Conservation (phyloP, 2,888 invertebrate species). For the Oscheius sp. region DNA sequence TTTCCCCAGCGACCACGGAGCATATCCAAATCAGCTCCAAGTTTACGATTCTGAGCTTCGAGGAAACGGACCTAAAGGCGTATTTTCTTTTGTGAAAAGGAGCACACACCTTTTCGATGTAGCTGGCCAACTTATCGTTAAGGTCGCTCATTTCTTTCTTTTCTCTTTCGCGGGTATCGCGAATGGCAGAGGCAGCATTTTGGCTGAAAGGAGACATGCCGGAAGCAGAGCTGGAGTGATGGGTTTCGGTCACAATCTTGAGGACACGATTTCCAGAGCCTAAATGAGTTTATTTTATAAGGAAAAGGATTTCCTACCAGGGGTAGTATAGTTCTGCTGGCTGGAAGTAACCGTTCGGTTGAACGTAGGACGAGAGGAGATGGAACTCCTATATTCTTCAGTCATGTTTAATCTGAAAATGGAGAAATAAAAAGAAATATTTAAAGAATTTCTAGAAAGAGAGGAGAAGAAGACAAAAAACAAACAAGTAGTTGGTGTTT, state of each 20-base stretch:
- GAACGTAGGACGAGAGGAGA: constrained; percentile 63
- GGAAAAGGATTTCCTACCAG: constrained; percentile 27
- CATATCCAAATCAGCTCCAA: constrained; percentile 71
- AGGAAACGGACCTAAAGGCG: constrained; percentile 72
- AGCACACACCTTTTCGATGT: constrained; percentile 76
- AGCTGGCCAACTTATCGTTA: constrained; percentile 77
- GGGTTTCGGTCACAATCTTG: constrained; percentile 72
- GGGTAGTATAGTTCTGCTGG: constrained; percentile 49
- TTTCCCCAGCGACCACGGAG: constrained; percentile 71
- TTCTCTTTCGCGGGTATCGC: constrained; percentile 75
- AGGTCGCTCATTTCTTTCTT: constrained; percentile 77
- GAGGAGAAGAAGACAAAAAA: background rate
- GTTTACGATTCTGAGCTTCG: constrained; percentile 74
- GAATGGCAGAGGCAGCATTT: constrained; percentile 74
- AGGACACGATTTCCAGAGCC: constrained; percentile 66
- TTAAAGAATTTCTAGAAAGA: too few species aligned
- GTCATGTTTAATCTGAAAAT: constrained; percentile 14
- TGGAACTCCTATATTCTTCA: constrained; percentile 61
- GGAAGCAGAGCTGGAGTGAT: constrained; percentile 44
- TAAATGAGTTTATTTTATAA: constrained; percentile 5
- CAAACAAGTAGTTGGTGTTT: background rate
- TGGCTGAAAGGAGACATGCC: constrained; percentile 56
- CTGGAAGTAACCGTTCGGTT: constrained; percentile 52
- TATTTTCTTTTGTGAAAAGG: background rate
- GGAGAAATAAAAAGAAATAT: background rate